A percentile compares a stretch with the other conserved stretches of the same genome.
phyloP scores from a whole-genome alignment of 2,113 vertebrate genomes.

The Pycnonotus jocosus region DNA sequence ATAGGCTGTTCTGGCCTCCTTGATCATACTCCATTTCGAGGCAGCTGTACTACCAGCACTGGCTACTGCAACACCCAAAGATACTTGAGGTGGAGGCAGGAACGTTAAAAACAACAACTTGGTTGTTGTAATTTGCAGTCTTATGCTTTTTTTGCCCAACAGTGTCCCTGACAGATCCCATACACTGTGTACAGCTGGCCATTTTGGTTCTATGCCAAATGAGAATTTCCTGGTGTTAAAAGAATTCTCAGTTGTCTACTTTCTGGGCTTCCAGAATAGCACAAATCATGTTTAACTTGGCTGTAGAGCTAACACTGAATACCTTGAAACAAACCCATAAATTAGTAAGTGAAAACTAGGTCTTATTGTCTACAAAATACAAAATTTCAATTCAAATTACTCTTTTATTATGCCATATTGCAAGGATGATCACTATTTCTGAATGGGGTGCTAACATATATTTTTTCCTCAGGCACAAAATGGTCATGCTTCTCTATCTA shows the following conservation, averaged over 20 bases:
- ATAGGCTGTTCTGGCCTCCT: not conserved
- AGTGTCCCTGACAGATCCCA: constrained; percentile 38
- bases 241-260: constrained; percentile 47
- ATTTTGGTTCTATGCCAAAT: constrained; percentile 35
- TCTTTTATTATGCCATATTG: not conserved
- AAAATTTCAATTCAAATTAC: not conserved
- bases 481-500: not conserved
- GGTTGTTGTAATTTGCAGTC: constrained; percentile 10
- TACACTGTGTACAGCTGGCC: constrained; percentile 51
- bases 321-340: constrained; percentile 8
- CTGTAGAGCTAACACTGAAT: constrained; percentile 1
- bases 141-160: not conserved
- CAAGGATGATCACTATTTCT: not conserved
- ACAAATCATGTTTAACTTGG: constrained; percentile 50
- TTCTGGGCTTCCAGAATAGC: constrained; percentile 14
- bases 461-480: not conserved
- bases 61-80: not conserved
- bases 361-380: not conserved
- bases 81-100: not conserved
- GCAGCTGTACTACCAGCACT: not conserved
- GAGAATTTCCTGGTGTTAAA: constrained; percentile 52
- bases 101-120: not conserved
- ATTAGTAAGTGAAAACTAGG: not conserved
- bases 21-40: not conserved
- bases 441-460: not conserved